A percentile compares a stretch with the other conserved stretches of the same genome.
phyloP scores from a whole-genome alignment of 2,113 vertebrate species.

The Oostethus manadensis region DNA sequence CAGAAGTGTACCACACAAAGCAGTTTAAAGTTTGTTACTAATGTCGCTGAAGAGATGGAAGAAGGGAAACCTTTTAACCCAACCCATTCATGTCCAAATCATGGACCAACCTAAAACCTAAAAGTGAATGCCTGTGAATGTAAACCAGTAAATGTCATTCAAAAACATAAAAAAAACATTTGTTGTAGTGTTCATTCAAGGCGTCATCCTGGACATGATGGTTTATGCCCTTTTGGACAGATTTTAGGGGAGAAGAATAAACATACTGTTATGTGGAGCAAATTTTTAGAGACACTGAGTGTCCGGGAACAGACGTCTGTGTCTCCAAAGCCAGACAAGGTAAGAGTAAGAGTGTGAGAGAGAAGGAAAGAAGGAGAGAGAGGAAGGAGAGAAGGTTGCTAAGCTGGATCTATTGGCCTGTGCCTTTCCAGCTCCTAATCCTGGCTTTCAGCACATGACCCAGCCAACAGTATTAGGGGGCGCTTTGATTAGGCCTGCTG shows the following conservation, averaged over 20 bases:
- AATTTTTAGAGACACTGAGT: not conserved
- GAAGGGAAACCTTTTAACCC: no score
- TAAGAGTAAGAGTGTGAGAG: not conserved
- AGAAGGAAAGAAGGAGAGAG: constrained; percentile 7
- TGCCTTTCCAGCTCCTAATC: constrained; percentile 65
- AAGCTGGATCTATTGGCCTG: constrained; percentile 58
- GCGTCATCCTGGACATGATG: no score
- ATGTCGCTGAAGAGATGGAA: not conserved
- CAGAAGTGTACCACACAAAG: not conserved
- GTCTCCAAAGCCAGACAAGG: not conserved
- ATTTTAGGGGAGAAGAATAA: not conserved
- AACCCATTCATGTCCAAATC: not conserved
- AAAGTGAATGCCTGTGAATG: not conserved
- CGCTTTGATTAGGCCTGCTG: constrained; percentile 65
- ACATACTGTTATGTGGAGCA: no score
- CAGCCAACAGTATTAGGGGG: constrained; percentile 65
- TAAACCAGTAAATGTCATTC: not conserved
- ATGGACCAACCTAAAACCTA: not conserved
- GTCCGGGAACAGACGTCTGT: not conserved
- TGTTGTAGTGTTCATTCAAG: not conserved
- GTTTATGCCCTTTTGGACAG: not conserved
- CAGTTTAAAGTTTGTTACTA: not conserved
- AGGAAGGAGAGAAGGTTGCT: constrained; percentile 20
- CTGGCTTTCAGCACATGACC: constrained; percentile 68
- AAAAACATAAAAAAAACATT: not conserved